Evolutionary conservation across 2,888 invertebrate genomes (phyloP).

Genomic region (Pteria penguin): DNA sequence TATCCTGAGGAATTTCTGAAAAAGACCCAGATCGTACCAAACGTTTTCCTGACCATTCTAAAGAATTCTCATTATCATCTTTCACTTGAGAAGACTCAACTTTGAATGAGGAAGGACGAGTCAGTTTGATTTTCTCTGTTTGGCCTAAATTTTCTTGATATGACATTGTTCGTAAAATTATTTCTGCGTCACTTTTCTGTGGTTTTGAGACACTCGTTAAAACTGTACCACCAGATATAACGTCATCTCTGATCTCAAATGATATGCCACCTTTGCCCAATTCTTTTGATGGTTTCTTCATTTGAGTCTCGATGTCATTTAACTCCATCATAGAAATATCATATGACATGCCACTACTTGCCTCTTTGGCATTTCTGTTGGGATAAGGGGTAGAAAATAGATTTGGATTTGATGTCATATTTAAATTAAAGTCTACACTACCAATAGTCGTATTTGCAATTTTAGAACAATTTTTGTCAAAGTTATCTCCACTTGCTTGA

Average conservation of each 20-base stretch:
- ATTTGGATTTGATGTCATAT: constrained; percentile 53
- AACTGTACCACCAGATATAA: constrained; percentile 51
- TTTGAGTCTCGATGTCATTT: constrained; percentile 54
- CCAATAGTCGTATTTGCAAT: constrained; percentile 24
- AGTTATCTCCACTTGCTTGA: constrained; percentile 14
- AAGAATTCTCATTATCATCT: constrained; percentile 41
- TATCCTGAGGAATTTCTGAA: constrained; percentile 66
- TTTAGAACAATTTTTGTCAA: constrained; percentile 20
- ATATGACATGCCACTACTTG: constrained; percentile 56
- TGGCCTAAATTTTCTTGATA: constrained; percentile 17
- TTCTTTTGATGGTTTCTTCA: constrained; percentile 40
- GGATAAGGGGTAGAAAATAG: constrained; percentile 58
- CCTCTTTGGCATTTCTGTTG: constrained; percentile 58
- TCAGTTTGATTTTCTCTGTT: constrained; percentile 19
- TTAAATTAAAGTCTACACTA: constrained; percentile 50
- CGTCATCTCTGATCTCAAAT: constrained; percentile 68
- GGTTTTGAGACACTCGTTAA: constrained; percentile 15
- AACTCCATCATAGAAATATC: constrained; percentile 64
- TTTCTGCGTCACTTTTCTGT: neutral
- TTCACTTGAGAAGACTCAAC: constrained; percentile 43
- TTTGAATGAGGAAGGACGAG: constrained; percentile 57
- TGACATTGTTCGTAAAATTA: constrained; percentile 32
- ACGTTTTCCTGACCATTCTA: constrained; percentile 71
- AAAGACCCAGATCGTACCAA: constrained; percentile 69
- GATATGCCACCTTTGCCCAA: constrained; percentile 59